phyloP scores from a whole-genome alignment of 2,797 vertebrate species.

The Sebastes goodei region DNA sequence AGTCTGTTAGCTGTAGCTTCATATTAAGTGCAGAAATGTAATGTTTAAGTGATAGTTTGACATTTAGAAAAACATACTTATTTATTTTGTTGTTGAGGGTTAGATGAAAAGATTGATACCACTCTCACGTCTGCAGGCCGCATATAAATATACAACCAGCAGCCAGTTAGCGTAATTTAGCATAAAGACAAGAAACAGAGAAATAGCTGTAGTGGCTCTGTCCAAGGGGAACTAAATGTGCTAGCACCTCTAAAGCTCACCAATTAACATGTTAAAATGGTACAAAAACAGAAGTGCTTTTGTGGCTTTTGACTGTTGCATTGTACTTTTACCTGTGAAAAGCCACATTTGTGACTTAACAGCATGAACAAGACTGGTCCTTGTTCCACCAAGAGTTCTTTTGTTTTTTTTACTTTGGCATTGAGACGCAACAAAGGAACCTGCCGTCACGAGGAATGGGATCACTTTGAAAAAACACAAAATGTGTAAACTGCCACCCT shows the following conservation, averaged over 20 bases:
- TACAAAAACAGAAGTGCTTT: not conserved
- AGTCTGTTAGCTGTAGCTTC: not conserved
- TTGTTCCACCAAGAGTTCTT: not conserved
- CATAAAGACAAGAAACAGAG: not conserved
- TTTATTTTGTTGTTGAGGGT: not conserved
- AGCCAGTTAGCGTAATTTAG: not conserved
- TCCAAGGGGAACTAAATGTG: not conserved
- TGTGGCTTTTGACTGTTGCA: too few species aligned
- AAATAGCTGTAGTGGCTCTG: not conserved
- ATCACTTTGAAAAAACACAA: slow-evolving; percentile 23
- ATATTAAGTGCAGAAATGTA: not conserved
- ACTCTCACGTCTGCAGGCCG: not conserved
- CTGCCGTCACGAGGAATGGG: not conserved
- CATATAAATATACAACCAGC: not conserved
- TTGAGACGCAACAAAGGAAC: slow-evolving; percentile 19
- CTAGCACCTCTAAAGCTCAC: not conserved
- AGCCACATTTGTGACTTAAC: not conserved
- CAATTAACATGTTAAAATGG: too few species aligned
- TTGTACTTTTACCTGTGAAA: not conserved
- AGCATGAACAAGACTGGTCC: not conserved
- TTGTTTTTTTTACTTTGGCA: slow-evolving; percentile 56
- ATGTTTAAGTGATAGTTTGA: not conserved
- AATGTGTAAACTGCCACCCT: slow-evolving; percentile 26
- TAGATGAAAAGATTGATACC: not conserved
- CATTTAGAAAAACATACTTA: not conserved